Percentiles rank a stretch among this genome's conserved stretches.
phyloP scores from a whole-genome alignment of 2,797 vertebrate species.

The Acanthis flammea region DNA sequence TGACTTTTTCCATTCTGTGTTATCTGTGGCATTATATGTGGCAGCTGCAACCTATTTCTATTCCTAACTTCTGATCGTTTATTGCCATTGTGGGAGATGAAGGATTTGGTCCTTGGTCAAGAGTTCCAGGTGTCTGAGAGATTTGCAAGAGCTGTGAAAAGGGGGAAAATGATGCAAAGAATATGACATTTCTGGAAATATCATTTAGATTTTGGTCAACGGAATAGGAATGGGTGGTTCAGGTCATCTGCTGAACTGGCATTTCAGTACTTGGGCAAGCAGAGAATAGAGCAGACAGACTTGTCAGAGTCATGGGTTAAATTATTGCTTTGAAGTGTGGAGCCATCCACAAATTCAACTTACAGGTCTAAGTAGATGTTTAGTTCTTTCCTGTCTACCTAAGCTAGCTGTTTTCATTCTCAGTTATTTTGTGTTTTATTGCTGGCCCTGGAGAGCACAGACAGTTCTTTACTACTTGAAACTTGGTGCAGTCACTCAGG shows the following conservation, averaged over 20 bases:
- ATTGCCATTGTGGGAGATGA: conserved; percentile 43
- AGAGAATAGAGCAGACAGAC: not conserved
- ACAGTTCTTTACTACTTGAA: not conserved
- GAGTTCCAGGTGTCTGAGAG: conserved; percentile 33
- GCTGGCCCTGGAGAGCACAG: not conserved
- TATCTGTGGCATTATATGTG: conserved; percentile 15
- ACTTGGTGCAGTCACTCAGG: not conserved
- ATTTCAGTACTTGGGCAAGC: conserved; percentile 25
- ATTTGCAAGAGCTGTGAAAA: conserved; percentile 33
- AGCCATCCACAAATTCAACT: not conserved
- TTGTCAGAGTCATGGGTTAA: conserved; percentile 16
- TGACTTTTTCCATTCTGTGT: not conserved
- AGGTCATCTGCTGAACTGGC: conserved; percentile 53
- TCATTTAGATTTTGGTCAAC: conserved; percentile 51
- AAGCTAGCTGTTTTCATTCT: not conserved
- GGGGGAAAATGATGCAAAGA: conserved; percentile 11
- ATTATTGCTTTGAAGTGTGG: conserved; percentile 26
- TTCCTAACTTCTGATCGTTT: conserved; percentile 38
- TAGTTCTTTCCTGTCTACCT: not conserved
- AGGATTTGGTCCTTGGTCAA: conserved; percentile 30
- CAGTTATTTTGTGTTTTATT: not conserved
- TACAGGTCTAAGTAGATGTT: not conserved
- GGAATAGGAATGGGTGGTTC: conserved; percentile 20
- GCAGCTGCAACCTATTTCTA: conserved; percentile 43
- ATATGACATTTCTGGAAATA: conserved; percentile 53